Base-by-base conservation (phyloP, 2,888 invertebrate genomes). In the Sphaerophoria rueppellii region DNA sequence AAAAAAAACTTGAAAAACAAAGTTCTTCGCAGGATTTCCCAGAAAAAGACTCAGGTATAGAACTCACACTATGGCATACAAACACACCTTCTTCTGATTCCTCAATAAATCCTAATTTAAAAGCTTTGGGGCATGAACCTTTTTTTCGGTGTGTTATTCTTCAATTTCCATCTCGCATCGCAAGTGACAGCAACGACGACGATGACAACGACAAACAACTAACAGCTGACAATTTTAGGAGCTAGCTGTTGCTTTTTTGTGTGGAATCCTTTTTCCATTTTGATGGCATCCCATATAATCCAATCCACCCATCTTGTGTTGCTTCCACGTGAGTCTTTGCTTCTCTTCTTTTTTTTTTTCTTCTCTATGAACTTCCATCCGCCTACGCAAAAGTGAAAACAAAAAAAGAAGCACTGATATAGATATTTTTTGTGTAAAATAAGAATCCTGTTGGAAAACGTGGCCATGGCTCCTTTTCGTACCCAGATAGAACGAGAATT, bases 211-310 rank as follows among this genome's bases (percentile, higher is more conserved):
- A 57, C 6, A n/a, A 14, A 37, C 46, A 61, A 35, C 55, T 24
- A 78, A 83, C 83, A 80, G 80, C 80, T 83, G 83, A 83, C 71
- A 74, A 74, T 70, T 71, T 60, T 54, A 55, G 12, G 6, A 35
- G 50, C 34, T 63, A 69, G 77, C 82, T 77, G 77, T 75, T 75
- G 74, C 82, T 82, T 37, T 61, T 72, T 24, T 24, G 24, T 55
- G 67, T 83, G 75, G 60, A 76, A 72, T 72, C 60, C 60, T 35
- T 67, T 35, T 61, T 79, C 60, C 63, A 60, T 60, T 11, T 4
- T 43, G 55, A 40, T 54, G 43, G 34, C 35, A 50, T 40, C 40
- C 14, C 16, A 50, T 16, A 6, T 63, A 7, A 54, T 71, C 37
- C 32, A 65, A 48, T 34, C 12, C 9, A 14, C 34, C 40, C 50